These are phyloP conservation scores for Ramazzottius varieornatus DNA, from an alignment of 2,888 invertebrate genomes.

Conservation along the genomic window DNA sequence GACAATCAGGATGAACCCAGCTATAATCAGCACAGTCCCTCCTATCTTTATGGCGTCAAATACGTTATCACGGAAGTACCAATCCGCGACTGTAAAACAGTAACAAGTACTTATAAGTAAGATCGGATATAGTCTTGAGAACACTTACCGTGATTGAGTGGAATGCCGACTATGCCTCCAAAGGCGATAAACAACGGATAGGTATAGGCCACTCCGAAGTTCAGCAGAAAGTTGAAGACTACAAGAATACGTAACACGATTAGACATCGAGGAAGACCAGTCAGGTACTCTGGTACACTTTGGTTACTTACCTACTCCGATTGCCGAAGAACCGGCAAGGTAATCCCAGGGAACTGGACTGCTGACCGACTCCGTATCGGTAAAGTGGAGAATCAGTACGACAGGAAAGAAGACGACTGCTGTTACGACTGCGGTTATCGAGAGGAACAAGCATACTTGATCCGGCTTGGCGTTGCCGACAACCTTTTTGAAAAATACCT, in stretches of 20 bases:
- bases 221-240: constrained; percentile 18
- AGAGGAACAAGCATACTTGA: constrained; percentile 21
- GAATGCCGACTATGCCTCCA: constrained; percentile 18
- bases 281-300: no score
- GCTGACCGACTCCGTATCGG: constrained; percentile 17
- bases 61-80: background rate
- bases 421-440: constrained; percentile 17
- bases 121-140: no score
- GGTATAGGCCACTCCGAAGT: constrained; percentile 19
- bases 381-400: constrained; percentile 15
- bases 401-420: constrained; percentile 15
- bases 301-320: constrained; percentile 15
- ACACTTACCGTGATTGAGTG: constrained; percentile 15
- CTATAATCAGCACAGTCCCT: background rate
- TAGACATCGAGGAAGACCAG: background rate
- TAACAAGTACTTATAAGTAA: no score
- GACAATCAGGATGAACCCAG: background rate
- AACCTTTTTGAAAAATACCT: constrained; percentile 20
- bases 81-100: background rate
- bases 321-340: constrained; percentile 15
- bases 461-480: constrained; percentile 17
- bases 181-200: constrained; percentile 17
- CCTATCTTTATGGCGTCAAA: background rate
- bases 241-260: constrained; percentile 6
- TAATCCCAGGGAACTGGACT: constrained; percentile 17